These are phyloP conservation scores for Ormyrus thymus DNA, from an alignment of 2,888 invertebrate genomes.

Conservation along the genomic window DNA sequence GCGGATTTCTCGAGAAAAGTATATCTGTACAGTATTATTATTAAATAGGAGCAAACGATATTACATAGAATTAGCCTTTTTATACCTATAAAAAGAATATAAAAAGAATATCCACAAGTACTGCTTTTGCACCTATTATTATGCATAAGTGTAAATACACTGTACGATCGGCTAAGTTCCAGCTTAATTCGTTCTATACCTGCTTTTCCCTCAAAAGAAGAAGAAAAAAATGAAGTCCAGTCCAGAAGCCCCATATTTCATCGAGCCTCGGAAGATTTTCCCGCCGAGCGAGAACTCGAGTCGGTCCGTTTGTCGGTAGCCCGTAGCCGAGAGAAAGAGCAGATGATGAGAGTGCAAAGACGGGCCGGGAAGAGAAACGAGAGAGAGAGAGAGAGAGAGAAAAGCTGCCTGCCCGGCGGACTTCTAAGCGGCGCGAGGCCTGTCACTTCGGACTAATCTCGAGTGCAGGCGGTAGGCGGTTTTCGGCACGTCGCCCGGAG, in stretches of 20 bases:
- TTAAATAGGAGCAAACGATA: no score
- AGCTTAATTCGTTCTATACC: no score
- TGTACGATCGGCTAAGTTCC: no score
- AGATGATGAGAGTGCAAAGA: constrained; percentile 44
- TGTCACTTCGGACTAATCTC: constrained; percentile 49
- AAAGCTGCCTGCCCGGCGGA: neutral
- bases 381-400: neutral
- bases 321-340: constrained; percentile 10
- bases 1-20: no score
- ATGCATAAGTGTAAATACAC: no score
- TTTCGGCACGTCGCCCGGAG: constrained; percentile 54
- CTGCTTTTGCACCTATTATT: no score
- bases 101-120: no score
- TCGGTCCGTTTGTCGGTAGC: constrained; percentile 23
- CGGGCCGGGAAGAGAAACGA: neutral
- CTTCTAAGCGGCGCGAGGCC: constrained; percentile 35
- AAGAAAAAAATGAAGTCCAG: neutral
- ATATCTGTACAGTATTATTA: no score
- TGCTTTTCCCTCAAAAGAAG: no score
- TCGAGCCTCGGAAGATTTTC: constrained; percentile 7
- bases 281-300: constrained; percentile 22
- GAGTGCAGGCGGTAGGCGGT: constrained; percentile 49
- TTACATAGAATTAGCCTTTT: no score
- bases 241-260: constrained; percentile 11
- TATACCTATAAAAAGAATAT: no score